phyloP scores from a whole-genome alignment of 2,797 vertebrate genomes.

The Microctenopoma steveboyesi region DNA sequence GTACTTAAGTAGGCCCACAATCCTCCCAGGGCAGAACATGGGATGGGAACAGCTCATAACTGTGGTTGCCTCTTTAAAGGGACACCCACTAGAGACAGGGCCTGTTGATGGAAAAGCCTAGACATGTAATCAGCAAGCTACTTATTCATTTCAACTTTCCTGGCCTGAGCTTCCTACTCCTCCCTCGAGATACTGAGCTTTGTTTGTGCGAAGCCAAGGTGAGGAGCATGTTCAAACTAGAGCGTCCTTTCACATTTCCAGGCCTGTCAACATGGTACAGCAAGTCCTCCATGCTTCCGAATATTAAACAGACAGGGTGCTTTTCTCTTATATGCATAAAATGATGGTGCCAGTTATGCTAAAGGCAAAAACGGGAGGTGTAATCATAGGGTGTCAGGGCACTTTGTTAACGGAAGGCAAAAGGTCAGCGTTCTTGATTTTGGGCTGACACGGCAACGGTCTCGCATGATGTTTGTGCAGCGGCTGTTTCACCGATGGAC shows the following conservation, averaged over 20 bases:
- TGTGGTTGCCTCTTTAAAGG: slow-evolving; percentile 56
- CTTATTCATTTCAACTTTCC: slow-evolving; percentile 72
- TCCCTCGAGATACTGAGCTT: slow-evolving; percentile 48
- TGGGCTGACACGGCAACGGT: slow-evolving; percentile 10
- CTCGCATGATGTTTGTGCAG: slow-evolving; percentile 27
- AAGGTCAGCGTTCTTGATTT: slow-evolving; percentile 14
- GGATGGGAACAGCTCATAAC: slow-evolving; percentile 49
- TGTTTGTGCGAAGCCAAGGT: slow-evolving; percentile 58
- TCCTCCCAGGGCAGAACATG: slow-evolving; percentile 32
- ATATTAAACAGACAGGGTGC: slow-evolving; percentile 27
- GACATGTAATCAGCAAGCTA: slow-evolving; percentile 72
- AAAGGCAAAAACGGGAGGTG: slow-evolving; percentile 1
- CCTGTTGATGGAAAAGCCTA: slow-evolving; percentile 69
- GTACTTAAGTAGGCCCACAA: slow-evolving; percentile 45
- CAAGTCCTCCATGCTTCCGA: slow-evolving; percentile 32
- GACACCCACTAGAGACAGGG: slow-evolving; percentile 50
- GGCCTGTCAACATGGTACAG: slow-evolving; percentile 15
- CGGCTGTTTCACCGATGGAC: slow-evolving; percentile 37
- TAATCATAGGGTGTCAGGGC: slow-evolving; percentile 38
- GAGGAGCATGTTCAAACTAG: slow-evolving; percentile 69
- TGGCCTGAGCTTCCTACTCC: slow-evolving; percentile 54
- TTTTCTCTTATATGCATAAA: not conserved
- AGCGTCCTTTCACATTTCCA: slow-evolving; percentile 46
- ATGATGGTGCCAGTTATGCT: slow-evolving; percentile 5
- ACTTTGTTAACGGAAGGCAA: slow-evolving; percentile 12